These are phyloP conservation scores for Cryptocheilus praepositus DNA, from an alignment of 2,888 invertebrate genomes.

Conservation along the genomic window DNA sequence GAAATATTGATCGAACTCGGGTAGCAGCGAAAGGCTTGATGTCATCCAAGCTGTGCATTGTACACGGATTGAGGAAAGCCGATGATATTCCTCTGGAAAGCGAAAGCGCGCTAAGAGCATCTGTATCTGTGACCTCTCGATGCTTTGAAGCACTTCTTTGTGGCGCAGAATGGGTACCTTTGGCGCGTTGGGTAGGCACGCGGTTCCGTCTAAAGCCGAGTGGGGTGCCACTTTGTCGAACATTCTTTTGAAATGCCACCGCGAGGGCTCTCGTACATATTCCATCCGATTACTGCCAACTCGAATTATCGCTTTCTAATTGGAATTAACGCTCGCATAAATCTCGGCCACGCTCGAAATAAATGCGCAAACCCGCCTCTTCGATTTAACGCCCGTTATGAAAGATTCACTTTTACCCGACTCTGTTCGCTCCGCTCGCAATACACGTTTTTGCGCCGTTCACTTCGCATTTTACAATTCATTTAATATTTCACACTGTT, in stretches of 20 bases:
- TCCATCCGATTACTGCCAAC: no score
- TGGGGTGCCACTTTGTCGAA: conserved; percentile 25
- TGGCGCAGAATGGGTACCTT: conserved; percentile 42
- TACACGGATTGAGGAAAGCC: not conserved
- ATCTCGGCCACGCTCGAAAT: not conserved
- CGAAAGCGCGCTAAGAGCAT: conserved; percentile 21
- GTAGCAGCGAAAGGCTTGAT: no score
- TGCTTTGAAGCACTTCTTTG: conserved; percentile 51
- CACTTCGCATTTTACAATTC: no score
- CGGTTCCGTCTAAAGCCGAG: conserved; percentile 14
- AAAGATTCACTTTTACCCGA: no score
- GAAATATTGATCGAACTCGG: no score
- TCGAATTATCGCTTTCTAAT: no score
- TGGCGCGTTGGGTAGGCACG: conserved; percentile 31
- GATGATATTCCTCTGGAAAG: conserved; percentile 30
- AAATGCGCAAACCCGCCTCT: not conserved
- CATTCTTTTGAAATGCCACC: conserved; percentile 14
- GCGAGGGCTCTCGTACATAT: no score
- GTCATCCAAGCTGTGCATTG: no score
- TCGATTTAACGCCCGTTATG: not conserved
- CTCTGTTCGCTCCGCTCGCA: no score
- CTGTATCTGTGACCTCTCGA: conserved; percentile 28
- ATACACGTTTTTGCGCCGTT: no score
- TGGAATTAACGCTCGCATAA: not conserved
- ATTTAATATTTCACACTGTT: no score